Conservation (phyloP, 1,140 invertebrate genomes). For the Macrobrachium rosenbergii region DNA sequence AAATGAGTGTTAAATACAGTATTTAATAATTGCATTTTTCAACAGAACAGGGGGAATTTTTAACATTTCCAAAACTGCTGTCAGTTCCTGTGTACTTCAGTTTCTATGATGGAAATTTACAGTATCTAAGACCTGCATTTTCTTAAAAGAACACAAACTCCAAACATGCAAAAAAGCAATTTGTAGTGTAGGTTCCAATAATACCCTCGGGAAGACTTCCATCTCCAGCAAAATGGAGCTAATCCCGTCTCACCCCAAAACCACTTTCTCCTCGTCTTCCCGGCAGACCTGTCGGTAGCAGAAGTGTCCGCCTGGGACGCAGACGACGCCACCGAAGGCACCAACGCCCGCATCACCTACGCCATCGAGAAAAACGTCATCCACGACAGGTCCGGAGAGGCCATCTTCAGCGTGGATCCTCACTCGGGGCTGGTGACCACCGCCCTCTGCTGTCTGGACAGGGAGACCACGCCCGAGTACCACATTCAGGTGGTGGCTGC, state of each 20-base stretch:
- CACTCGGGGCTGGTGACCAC: conserved; percentile 69
- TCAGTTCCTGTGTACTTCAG: too few relatives aligned
- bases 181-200: too few relatives aligned
- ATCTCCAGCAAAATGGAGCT: too few relatives aligned
- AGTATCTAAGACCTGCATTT: too few relatives aligned
- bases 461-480: conserved; percentile 38
- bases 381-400: conserved; percentile 69
- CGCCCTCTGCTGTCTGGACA: conserved; percentile 54
- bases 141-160: too few relatives aligned
- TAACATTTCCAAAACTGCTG: too few relatives aligned
- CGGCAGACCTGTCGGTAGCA: conserved; percentile 25
- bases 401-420: conserved; percentile 70
- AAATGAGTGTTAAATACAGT: too few relatives aligned
- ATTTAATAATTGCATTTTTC: too few relatives aligned
- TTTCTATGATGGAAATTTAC: too few relatives aligned
- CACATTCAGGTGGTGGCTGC: conserved; percentile 66
- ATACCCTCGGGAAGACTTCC: too few relatives aligned
- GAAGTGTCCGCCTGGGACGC: conserved; percentile 56
- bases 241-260: not conserved
- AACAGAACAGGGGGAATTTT: too few relatives aligned
- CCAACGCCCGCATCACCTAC: conserved; percentile 42
- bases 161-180: too few relatives aligned
- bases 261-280: not conserved
- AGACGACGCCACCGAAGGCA: conserved; percentile 53
- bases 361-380: conserved; percentile 67